A percentile compares a stretch with the other conserved stretches of the same genome.
Evolutionary conservation across 2,888 invertebrate species (phyloP).

Genomic region (Aphidius colemani): DNA sequence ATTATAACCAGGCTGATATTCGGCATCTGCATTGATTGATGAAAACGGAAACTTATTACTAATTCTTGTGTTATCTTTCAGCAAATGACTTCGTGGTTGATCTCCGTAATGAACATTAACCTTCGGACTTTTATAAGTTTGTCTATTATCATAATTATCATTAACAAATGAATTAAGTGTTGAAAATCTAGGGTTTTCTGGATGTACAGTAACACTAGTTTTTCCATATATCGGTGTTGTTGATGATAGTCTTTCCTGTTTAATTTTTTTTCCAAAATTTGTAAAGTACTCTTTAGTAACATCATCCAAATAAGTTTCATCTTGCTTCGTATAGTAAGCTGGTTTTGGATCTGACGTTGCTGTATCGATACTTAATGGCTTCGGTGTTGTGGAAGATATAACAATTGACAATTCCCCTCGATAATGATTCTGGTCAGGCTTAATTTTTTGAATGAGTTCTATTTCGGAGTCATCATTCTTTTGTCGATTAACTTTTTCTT

Average conservation of each 20-base stretch:
- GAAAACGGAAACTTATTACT: slow-evolving; percentile 74
- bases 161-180: slow-evolving; percentile 39
- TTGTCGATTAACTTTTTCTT: slow-evolving; percentile 26
- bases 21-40: slow-evolving; percentile 72
- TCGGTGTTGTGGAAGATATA: slow-evolving; percentile 48
- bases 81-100: slow-evolving; percentile 59
- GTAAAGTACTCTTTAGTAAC: slow-evolving; percentile 77
- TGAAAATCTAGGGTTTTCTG: slow-evolving; percentile 34
- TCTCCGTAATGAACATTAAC: slow-evolving; percentile 66
- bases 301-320: slow-evolving; percentile 71
- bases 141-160: slow-evolving; percentile 40
- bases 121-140: slow-evolving; percentile 48
- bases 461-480: slow-evolving; percentile 36
- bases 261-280: slow-evolving; percentile 73
- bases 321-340: slow-evolving; percentile 71
- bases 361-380: slow-evolving; percentile 46
- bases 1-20: slow-evolving; percentile 63
- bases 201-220: slow-evolving; percentile 49
- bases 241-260: slow-evolving; percentile 62
- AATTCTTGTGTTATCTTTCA: slow-evolving; percentile 72
- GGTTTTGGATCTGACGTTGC: slow-evolving; percentile 67
- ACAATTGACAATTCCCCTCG: slow-evolving; percentile 23
- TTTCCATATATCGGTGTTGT: slow-evolving; percentile 54
- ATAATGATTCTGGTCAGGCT: slow-evolving; percentile 14
- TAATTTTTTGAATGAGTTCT: background rate